These are phyloP conservation scores for Catocala fraxini DNA, from an alignment of 2,888 invertebrate species.

Conservation along the genomic window DNA sequence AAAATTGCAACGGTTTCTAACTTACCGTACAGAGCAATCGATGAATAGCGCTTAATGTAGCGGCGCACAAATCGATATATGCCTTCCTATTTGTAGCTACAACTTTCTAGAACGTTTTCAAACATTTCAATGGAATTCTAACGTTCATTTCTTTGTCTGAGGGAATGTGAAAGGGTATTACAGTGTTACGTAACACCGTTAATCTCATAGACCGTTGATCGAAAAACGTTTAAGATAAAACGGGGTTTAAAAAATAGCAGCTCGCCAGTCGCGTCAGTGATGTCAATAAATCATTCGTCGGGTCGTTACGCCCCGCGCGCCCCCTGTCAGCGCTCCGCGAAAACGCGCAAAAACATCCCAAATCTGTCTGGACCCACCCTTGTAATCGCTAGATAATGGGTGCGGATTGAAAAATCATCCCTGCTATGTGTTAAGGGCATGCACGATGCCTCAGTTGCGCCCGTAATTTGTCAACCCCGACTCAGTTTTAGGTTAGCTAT, in stretches of 20 bases:
- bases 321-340: constrained; percentile 64
- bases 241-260: constrained; percentile 75
- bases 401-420: constrained; percentile 84
- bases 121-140: constrained; percentile 19
- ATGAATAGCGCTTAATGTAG: constrained; percentile 46
- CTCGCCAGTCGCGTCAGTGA: constrained; percentile 63
- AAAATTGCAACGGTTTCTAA: constrained; percentile 23
- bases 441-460: constrained; percentile 54
- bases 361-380: constrained; percentile 82
- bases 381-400: constrained; percentile 85
- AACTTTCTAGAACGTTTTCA: constrained; percentile 27
- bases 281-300: constrained; percentile 77
- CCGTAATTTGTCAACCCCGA: constrained; percentile 60
- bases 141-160: constrained; percentile 25
- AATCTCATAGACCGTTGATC: constrained; percentile 64
- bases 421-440: constrained; percentile 71
- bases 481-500: constrained; percentile 58
- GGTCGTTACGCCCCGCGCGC: constrained; percentile 62
- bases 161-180: constrained; percentile 16
- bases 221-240: constrained; percentile 76
- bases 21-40: constrained; percentile 28
- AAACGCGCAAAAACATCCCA: constrained; percentile 75
- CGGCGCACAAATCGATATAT: constrained; percentile 34
- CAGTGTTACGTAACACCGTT: constrained; percentile 46
- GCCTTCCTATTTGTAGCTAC: constrained; percentile 37